phyloP scores from a whole-genome alignment of 2,797 vertebrate species.

The Acrossocheilus wenchowensis region DNA sequence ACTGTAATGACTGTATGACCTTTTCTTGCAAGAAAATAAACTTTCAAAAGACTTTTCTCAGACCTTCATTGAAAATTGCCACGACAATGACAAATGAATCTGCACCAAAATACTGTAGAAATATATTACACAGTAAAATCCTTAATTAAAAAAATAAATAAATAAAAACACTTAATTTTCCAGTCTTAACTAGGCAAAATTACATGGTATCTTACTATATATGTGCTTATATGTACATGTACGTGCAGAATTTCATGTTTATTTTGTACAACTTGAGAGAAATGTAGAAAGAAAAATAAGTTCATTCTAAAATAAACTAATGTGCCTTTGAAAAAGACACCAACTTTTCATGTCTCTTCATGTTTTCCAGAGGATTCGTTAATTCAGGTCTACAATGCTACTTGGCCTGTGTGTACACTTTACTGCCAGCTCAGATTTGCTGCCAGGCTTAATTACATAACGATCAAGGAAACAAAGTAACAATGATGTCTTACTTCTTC shows the following conservation, averaged over 20 bases:
- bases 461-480: neutral
- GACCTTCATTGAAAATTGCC: no score
- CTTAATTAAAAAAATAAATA: neutral
- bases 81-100: no score
- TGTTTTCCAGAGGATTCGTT: neutral
- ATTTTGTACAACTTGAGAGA: neutral
- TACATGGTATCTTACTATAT: neutral
- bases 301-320: neutral
- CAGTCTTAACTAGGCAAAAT: neutral
- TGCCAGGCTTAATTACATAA: neutral
- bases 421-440: neutral
- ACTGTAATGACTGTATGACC: no score
- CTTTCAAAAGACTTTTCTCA: no score
- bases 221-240: neutral
- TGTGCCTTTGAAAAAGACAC: neutral
- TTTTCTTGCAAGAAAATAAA: no score
- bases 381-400: neutral
- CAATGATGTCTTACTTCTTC: conserved; percentile 82
- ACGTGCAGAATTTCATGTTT: neutral
- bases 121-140: neutral
- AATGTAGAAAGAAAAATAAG: neutral
- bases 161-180: neutral
- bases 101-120: neutral
- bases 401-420: neutral
- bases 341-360: neutral